Evolutionary conservation across 2,797 vertebrate species (phyloP).

Genomic region (Sebastes paucispinis): DNA sequence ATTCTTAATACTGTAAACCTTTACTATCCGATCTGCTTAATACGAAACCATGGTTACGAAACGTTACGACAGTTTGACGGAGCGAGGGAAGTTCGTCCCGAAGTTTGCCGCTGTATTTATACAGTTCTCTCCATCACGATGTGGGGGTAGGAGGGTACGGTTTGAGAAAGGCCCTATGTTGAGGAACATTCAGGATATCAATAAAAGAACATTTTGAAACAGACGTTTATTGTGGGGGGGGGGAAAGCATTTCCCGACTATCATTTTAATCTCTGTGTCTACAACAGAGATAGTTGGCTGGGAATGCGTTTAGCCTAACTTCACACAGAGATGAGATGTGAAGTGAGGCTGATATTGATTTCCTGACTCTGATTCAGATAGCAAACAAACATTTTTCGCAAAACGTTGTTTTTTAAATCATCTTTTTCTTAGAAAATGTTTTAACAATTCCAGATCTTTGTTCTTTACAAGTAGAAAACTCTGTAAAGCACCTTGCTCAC

Average conservation of each 20-base stretch:
- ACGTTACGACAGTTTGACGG: no score
- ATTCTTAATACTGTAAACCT: no score
- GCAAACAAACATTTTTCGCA: not conserved
- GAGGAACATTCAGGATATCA: no score
- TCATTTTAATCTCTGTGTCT: not conserved
- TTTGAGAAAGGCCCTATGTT: no score
- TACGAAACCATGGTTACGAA: no score
- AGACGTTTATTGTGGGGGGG: no score
- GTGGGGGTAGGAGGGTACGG: rapidly evolving
- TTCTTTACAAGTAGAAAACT: not conserved
- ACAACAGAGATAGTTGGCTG: not conserved
- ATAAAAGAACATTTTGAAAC: no score
- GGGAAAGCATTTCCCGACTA: rapidly evolving
- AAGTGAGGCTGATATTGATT: not conserved
- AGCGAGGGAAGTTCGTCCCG: no score
- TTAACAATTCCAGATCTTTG: no score
- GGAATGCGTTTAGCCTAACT: not conserved
- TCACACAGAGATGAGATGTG: not conserved
- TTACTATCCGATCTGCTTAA: no score
- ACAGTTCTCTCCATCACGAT: no score
- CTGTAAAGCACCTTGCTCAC: conserved; percentile 29
- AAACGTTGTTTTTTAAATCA: not conserved
- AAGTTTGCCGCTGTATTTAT: no score
- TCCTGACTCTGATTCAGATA: not conserved
- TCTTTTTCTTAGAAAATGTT: not conserved